Base-by-base conservation (phyloP, 2,888 invertebrate species). In the Drosophila fulvimacula region DNA sequence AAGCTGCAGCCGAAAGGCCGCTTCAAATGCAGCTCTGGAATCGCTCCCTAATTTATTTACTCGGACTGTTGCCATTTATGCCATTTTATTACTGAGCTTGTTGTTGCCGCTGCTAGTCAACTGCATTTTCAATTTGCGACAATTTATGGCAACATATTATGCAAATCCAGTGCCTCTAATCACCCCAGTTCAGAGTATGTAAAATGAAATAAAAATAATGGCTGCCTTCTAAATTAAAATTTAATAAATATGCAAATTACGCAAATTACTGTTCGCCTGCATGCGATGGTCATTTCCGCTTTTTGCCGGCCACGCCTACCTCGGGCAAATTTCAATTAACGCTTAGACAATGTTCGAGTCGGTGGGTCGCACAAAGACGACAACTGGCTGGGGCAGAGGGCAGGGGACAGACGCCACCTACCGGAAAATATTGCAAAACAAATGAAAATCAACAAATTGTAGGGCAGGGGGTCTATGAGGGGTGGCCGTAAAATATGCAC, bases 191-290 rank as follows among this genome's bases (percentile, higher is more conserved):
- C 39, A 49, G 46, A 38, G 46, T 41, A n/a, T 49, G 7, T 52
- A 57, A 46, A 42, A 53, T 11, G 5, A 44, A 44, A 44, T 7
- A 4, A 36, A 38, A 41, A 49, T 30, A 57, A 57, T 36, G 1
- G 44, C 19, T 39, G 67, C n/a, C 13, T 56, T 60, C 44, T 79
- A 81, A 81, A 86, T 87, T 76, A 75, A 82, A 89, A 71, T 84
- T 85, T 82, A 84, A 85, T 87, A 84, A 84, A 85, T 73, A 85
- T 85, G 85, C 78, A 85, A 85, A 87, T 85, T 88, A 53, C 58
- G 60, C 59, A 75, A 87, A 89, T 87, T 84, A 82, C 84, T 65
- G 52, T 24, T 32, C 38, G 65, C 51, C 58, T 42, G 73, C 77
- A 82, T 51, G 76, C 56, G 60, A 83, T 87, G 77, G 81, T 84